Percentiles rank a stretch among this genome's conserved stretches.
Evolutionary conservation across 2,797 vertebrate species (phyloP).

Genomic region (Acanthurus leucopareius): DNA sequence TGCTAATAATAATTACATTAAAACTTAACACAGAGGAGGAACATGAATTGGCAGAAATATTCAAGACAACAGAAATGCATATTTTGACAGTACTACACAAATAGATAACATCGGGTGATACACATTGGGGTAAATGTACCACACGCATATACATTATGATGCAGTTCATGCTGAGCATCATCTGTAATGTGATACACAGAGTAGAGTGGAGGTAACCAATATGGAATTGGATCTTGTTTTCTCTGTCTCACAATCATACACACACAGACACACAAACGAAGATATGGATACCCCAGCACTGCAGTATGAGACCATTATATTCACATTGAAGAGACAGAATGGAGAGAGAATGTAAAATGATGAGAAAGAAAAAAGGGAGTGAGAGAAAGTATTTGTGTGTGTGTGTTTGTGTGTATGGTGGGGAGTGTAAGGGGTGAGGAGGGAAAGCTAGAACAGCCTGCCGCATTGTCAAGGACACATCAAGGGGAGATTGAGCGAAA

Average conservation of each 20-base stretch:
- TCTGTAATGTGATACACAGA: slow-evolving; percentile 68
- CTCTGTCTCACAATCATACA: slow-evolving; percentile 15
- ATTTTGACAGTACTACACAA: slow-evolving; percentile 5
- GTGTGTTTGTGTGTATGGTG: slow-evolving; percentile 28
- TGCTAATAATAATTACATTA: slow-evolving; percentile 23
- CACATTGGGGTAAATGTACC: not conserved
- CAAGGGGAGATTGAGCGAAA: slow-evolving; percentile 86
- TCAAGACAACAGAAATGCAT: slow-evolving; percentile 5
- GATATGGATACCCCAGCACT: slow-evolving; percentile 66
- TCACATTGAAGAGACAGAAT: slow-evolving; percentile 58
- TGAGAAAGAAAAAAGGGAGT: slow-evolving; percentile 44
- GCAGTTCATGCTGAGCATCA: slow-evolving; percentile 52
- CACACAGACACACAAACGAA: slow-evolving; percentile 15
- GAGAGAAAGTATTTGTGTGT: slow-evolving; percentile 43
- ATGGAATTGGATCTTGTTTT: slow-evolving; percentile 30
- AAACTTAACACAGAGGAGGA: slow-evolving; percentile 27
- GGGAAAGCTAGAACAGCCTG: slow-evolving; percentile 84
- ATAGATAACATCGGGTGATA: not conserved
- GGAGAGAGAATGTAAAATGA: slow-evolving; percentile 50
- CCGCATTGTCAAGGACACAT: slow-evolving; percentile 89
- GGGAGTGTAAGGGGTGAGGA: slow-evolving; percentile 64
- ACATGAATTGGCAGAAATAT: slow-evolving; percentile 14
- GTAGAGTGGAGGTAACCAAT: slow-evolving; percentile 59
- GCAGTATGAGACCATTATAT: slow-evolving; percentile 75
- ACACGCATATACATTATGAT: slow-evolving; percentile 35